Evolutionary conservation across 2,797 vertebrate species (phyloP).

Genomic region (Spatula versicolor): DNA sequence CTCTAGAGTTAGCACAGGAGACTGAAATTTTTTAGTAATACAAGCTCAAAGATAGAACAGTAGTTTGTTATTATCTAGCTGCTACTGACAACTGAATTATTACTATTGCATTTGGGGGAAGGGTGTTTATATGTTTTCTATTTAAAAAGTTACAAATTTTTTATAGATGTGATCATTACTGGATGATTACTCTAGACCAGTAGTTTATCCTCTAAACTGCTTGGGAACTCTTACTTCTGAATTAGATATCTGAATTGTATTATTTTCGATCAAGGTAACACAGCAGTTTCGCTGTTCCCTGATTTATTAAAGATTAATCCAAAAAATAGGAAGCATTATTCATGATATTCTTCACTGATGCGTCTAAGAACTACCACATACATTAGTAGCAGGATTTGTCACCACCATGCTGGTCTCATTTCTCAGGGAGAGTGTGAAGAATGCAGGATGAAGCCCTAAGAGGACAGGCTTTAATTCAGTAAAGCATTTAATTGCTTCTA

Average conservation of each 20-base stretch:
- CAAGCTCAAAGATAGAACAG: background rate
- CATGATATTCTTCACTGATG: background rate
- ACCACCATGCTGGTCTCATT: background rate
- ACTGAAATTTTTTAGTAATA: background rate
- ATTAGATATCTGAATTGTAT: background rate
- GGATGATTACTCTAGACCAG: background rate
- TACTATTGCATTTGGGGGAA: background rate
- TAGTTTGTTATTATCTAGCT: background rate
- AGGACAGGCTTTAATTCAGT: background rate
- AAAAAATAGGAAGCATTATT: conserved; percentile 10
- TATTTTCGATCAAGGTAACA: conserved; percentile 27
- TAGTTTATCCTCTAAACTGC: background rate
- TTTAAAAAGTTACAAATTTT: background rate
- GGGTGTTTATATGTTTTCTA: background rate
- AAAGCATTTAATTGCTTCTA: background rate
- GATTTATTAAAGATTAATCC: conserved; percentile 9
- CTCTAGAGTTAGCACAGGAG: background rate
- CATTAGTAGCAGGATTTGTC: background rate
- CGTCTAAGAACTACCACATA: background rate
- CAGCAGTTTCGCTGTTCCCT: background rate
- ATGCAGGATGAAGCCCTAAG: background rate
- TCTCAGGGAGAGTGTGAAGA: background rate
- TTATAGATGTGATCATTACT: background rate
- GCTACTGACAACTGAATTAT: background rate
- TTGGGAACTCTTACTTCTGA: background rate